Conservation (phyloP, 1,140 invertebrate species). For the Lepeophtheirus salmonis region DNA sequence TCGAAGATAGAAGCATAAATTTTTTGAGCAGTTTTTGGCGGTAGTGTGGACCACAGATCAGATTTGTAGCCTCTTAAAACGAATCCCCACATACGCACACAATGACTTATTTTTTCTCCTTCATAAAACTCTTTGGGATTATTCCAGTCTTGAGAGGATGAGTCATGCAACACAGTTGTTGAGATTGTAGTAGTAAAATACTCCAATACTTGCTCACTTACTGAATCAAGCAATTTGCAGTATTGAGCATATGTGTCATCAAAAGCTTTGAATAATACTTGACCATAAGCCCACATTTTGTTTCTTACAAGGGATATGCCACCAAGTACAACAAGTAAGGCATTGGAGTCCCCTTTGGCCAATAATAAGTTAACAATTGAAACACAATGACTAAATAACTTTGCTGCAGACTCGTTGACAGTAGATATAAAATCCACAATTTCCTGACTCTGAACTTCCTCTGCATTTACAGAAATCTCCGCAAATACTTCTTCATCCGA, state of each 20-base stretch:
- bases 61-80: background rate
- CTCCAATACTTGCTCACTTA: conserved; percentile 5
- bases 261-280: background rate
- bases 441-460: background rate
- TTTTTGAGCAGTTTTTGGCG: conserved; percentile 2
- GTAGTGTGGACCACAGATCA: background rate
- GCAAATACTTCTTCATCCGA: conserved; percentile 14
- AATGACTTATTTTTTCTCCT: conserved; percentile 7
- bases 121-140: conserved; percentile 7
- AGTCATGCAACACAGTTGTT: conserved; percentile 8
- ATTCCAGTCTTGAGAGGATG: conserved; percentile 3
- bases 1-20: conserved; percentile 3
- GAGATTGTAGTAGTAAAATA: conserved; percentile 2
- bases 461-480: background rate
- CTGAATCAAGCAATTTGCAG: background rate
- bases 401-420: conserved; percentile 1
- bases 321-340: background rate
- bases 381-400: conserved; percentile 2
- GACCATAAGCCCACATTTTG: conserved; percentile 2
- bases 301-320: conserved; percentile 2
- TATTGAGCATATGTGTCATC: conserved; percentile 2
- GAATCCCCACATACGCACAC: conserved; percentile 14
- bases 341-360: background rate
- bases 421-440: conserved; percentile 2
- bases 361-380: background rate